Conservation (phyloP, 2,797 vertebrate species). For the Chiropotes sagulatus region DNA sequence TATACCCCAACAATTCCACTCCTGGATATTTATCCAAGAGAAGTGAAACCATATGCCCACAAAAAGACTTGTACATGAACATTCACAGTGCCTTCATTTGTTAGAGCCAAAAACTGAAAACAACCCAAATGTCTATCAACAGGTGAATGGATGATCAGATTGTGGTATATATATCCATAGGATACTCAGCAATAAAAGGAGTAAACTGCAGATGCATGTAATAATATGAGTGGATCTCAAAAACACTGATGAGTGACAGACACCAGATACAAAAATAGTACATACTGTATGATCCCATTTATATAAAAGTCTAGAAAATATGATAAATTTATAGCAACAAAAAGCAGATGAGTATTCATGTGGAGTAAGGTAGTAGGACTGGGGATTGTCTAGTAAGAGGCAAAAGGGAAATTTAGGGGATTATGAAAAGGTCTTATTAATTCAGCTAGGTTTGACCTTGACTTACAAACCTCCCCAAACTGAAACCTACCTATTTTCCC, state of each 20-base stretch:
- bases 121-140: background rate
- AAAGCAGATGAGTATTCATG: background rate
- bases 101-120: background rate
- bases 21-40: background rate
- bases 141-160: background rate
- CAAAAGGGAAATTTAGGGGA: background rate
- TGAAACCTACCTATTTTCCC: background rate
- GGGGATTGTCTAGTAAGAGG: background rate
- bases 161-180: background rate
- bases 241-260: background rate
- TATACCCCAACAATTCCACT: background rate
- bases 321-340: background rate
- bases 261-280: background rate
- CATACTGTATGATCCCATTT: background rate
- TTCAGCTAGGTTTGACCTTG: background rate
- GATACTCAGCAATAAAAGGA: background rate
- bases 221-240: background rate
- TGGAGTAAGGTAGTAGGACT: too few species aligned
- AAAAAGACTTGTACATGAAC: background rate
- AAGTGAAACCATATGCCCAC: background rate
- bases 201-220: background rate
- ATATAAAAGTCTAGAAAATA: background rate
- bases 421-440: background rate
- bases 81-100: background rate
- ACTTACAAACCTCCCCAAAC: background rate